Evolutionary conservation across 2,888 invertebrate species (phyloP).

Genomic region (Abscondita cerata): DNA sequence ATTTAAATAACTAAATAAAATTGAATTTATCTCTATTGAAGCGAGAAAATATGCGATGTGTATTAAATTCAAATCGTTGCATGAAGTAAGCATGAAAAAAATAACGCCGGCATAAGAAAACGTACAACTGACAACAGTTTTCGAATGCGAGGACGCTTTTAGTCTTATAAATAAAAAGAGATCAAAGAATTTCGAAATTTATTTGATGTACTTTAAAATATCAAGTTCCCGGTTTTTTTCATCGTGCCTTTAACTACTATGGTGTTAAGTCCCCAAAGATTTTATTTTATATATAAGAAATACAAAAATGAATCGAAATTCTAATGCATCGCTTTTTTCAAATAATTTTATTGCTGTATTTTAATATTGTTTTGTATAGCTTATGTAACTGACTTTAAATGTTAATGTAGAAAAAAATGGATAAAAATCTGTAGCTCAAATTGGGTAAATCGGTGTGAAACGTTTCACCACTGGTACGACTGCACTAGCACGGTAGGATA

Average conservation of each 20-base stretch:
- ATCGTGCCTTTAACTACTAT: not conserved
- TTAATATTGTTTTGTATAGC: too few relatives aligned
- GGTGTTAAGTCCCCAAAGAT: too few relatives aligned
- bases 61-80: slow-evolving; percentile 28
- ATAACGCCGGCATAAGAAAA: not conserved
- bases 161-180: slow-evolving; percentile 28
- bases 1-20: slow-evolving; percentile 25
- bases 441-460: too few relatives aligned
- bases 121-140: slow-evolving; percentile 27
- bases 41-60: slow-evolving; percentile 25
- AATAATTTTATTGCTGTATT: too few relatives aligned
- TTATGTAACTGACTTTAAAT: too few relatives aligned
- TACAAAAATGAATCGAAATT: too few relatives aligned
- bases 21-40: slow-evolving; percentile 27
- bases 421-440: too few relatives aligned
- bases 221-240: slow-evolving; percentile 8
- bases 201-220: slow-evolving; percentile 16
- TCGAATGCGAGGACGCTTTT: slow-evolving; percentile 21
- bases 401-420: too few relatives aligned
- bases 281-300: too few relatives aligned
- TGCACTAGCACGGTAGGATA: too few relatives aligned
- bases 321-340: too few relatives aligned
- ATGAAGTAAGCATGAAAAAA: slow-evolving; percentile 1
- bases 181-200: slow-evolving; percentile 26
- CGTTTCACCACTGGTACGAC: too few relatives aligned